Evolutionary conservation across 2,888 invertebrate genomes (phyloP).

Genomic region (Portevinia maculata): DNA sequence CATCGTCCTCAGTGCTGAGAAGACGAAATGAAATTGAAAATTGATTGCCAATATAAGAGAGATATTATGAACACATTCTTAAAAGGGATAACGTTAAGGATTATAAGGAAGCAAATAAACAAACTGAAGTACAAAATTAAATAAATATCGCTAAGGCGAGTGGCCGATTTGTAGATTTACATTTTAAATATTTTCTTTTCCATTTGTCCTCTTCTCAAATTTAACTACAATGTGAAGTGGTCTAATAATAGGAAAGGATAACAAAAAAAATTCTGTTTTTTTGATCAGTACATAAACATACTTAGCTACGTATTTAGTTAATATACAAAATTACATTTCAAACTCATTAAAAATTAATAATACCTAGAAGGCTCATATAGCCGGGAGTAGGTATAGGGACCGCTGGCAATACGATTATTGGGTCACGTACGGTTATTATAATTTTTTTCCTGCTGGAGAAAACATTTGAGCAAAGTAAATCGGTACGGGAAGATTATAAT

Average conservation of each 20-base stretch:
- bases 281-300: conserved; percentile 6
- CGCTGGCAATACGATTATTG: not conserved
- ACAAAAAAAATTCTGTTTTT: not conserved
- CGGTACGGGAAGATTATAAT: too few species aligned
- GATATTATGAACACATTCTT: conserved; percentile 15
- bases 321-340: not conserved
- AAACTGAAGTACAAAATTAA: not conserved
- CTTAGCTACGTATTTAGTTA: conserved; percentile 15
- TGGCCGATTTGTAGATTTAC: conserved; percentile 16
- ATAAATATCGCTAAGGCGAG: not conserved
- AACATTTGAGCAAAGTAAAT: too few species aligned
- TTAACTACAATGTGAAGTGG: not conserved
- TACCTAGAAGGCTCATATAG: not conserved
- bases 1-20: not conserved
- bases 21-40: conserved; percentile 22
- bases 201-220: not conserved
- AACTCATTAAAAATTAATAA: conserved; percentile 7
- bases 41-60: conserved; percentile 26
- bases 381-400: too few species aligned
- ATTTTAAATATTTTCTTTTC: conserved; percentile 8
- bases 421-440: conserved; percentile 16
- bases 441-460: not conserved
- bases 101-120: not conserved
- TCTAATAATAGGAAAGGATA: not conserved
- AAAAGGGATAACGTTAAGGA: conserved; percentile 19